Evolutionary conservation across 2,113 vertebrate species (phyloP).

Genomic region (Salvelinus namaycush): DNA sequence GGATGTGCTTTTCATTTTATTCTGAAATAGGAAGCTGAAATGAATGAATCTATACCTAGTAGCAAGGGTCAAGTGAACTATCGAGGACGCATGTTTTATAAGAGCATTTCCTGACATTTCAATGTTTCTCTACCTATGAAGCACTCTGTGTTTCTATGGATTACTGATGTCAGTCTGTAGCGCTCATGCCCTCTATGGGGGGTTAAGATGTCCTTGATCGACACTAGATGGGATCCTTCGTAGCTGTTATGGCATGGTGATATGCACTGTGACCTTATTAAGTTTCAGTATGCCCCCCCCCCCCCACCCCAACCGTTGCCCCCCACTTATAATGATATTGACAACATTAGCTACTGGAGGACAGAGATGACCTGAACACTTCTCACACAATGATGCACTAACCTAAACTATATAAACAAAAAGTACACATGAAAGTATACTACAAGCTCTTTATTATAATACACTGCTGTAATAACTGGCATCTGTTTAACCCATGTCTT

Average conservation of each 20-base stretch:
- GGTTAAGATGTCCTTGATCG: constrained; percentile 5
- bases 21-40: too few relatives aligned
- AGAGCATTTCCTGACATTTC: background rate
- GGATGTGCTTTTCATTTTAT: too few relatives aligned
- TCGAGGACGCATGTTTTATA: background rate
- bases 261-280: constrained; percentile 41
- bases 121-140: background rate
- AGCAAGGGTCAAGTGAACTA: background rate
- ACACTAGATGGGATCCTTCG: constrained; percentile 13
- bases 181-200: background rate
- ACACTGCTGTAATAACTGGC: too few relatives aligned
- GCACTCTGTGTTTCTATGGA: constrained; percentile 37
- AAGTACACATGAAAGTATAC: too few relatives aligned
- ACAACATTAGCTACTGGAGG: background rate
- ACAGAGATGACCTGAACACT: background rate
- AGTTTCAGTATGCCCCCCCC: constrained; percentile 37
- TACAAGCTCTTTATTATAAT: too few relatives aligned
- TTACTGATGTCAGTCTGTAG: background rate
- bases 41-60: too few relatives aligned
- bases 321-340: background rate
- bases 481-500: too few relatives aligned
- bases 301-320: background rate
- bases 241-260: constrained; percentile 17
- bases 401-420: too few relatives aligned
- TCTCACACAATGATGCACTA: background rate